A percentile compares a stretch with the other conserved stretches of the same genome.
phyloP scores from a whole-genome alignment of 2,113 vertebrate genomes.

The Galemys pyrenaicus region DNA sequence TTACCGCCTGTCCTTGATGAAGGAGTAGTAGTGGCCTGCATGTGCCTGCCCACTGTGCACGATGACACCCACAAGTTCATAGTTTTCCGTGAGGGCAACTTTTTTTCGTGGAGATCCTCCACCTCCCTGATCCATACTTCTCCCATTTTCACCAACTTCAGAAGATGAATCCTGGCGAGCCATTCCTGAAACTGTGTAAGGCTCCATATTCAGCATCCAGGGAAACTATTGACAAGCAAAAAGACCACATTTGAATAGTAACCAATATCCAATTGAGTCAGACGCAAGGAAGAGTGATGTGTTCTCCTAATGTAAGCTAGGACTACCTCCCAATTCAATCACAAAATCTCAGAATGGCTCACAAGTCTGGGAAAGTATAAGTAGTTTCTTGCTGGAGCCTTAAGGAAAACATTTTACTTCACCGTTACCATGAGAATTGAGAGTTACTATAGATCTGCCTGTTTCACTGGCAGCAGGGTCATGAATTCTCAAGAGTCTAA shows the following conservation, averaged over 20 bases:
- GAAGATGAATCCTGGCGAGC: conserved; percentile 96
- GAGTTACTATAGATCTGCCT: background rate
- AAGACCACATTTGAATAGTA: background rate
- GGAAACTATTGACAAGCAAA: conserved; percentile 90
- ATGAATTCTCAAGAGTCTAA: background rate
- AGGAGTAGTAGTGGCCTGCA: conserved; percentile 98
- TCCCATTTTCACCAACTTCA: conserved; percentile 92
- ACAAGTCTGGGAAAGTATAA: background rate
- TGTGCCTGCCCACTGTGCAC: conserved; percentile 99
- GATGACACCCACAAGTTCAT: conserved; percentile 97
- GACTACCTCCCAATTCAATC: background rate
- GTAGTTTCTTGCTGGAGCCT: background rate
- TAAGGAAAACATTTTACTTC: background rate
- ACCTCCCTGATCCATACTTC: conserved; percentile 88
- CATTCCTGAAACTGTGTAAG: conserved; percentile 98
- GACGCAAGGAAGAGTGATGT: background rate
- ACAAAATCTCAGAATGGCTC: background rate
- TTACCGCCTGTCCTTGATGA: conserved; percentile 98
- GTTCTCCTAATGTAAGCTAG: background rate
- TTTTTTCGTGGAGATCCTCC: conserved; percentile 97
- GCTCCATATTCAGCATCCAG: conserved; percentile 99
- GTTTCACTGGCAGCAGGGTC: background rate
- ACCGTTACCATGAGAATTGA: background rate
- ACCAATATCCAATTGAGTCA: background rate
- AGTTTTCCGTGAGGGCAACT: conserved; percentile 98